Conservation (phyloP, 2,113 vertebrate genomes). For the Apistogramma diplotaenia region DNA sequence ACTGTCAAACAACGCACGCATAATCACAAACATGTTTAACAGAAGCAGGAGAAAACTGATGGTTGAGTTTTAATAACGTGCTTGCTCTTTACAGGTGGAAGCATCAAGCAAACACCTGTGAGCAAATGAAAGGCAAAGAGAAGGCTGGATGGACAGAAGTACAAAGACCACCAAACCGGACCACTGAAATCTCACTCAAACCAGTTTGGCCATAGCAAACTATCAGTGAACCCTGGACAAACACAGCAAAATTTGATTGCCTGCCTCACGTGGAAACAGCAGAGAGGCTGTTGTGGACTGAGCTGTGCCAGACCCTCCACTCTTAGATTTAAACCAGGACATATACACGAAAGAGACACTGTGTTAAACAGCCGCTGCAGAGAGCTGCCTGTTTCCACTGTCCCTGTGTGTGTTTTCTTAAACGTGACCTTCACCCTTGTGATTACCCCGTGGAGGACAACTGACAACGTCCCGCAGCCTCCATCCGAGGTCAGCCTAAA, state of each 20-base stretch:
- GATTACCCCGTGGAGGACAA: not conserved
- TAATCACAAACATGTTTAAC: not conserved
- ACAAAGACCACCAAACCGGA: not conserved
- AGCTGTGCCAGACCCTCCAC: not conserved
- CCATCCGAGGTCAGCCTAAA: not conserved
- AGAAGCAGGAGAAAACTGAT: not conserved
- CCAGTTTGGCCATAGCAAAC: not conserved
- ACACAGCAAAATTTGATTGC: not conserved
- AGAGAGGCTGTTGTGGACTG: not conserved
- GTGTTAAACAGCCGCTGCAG: not conserved
- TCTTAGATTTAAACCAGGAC: not conserved
- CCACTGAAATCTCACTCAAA: not conserved
- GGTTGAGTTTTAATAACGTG: not conserved
- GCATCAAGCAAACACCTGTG: not conserved
- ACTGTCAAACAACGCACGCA: not conserved
- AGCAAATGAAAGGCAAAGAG: not conserved
- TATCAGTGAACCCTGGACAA: not conserved
- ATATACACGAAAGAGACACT: not conserved
- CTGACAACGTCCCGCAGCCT: not conserved
- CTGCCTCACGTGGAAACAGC: not conserved
- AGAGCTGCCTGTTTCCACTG: not conserved
- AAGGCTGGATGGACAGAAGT: not conserved
- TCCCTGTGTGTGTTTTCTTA: not conserved
- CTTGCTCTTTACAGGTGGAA: slow-evolving; percentile 11
- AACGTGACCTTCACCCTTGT: not conserved